Conservation (phyloP, 2,888 invertebrate genomes). For the Aleiodes testaceus region DNA sequence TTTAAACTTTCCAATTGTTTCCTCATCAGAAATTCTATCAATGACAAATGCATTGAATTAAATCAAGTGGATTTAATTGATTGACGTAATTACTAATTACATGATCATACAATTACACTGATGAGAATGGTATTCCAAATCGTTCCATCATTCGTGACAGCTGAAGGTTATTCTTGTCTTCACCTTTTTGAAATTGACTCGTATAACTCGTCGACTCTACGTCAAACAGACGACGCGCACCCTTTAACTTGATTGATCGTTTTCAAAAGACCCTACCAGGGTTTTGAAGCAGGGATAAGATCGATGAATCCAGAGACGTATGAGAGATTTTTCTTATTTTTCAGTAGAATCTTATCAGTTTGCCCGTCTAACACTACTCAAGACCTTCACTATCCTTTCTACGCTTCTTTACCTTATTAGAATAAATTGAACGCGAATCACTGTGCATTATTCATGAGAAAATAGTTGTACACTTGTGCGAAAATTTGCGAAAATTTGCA, state of each 20-base stretch:
- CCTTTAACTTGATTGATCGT: conserved; percentile 54
- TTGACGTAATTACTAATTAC: not conserved
- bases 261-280: conserved; percentile 43
- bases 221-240: conserved; percentile 42
- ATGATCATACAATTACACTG: not conserved
- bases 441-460: conserved; percentile 61
- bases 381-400: conserved; percentile 21
- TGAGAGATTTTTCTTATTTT: conserved; percentile 14
- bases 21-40: not conserved
- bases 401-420: conserved; percentile 48
- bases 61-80: not conserved
- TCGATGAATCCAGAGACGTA: conserved; percentile 44
- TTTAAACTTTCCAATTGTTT: not conserved
- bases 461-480: conserved; percentile 37
- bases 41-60: too few species aligned
- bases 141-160: conserved; percentile 52
- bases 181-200: conserved; percentile 52
- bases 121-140: conserved; percentile 16
- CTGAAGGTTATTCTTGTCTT: conserved; percentile 31
- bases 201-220: conserved; percentile 49
- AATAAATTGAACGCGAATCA: conserved; percentile 61
- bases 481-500: conserved; percentile 43
- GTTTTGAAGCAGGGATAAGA: conserved; percentile 31
- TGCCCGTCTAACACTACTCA: conserved; percentile 12
- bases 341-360: not conserved